Evolutionary conservation across 2,797 vertebrate genomes (phyloP).

Genomic region (Euthynnus affinis): DNA sequence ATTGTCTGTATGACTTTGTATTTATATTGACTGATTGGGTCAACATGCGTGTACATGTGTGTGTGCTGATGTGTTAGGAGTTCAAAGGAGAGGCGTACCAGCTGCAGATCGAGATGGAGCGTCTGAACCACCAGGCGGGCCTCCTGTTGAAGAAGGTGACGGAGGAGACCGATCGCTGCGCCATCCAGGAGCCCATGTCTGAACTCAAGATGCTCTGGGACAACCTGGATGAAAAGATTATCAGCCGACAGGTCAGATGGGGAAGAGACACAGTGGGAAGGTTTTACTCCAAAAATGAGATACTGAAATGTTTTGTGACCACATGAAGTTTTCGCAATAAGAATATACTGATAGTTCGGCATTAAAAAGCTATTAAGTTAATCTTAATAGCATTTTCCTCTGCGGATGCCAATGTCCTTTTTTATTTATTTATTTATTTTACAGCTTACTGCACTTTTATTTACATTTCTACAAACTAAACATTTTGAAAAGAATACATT

Average conservation of each 20-base stretch:
- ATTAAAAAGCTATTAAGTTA: too few relatives aligned
- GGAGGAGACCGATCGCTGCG: slow-evolving; percentile 90
- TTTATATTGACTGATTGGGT: slow-evolving; percentile 58
- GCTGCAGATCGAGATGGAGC: slow-evolving; percentile 99
- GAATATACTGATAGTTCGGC: background rate
- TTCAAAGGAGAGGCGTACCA: slow-evolving; percentile 97
- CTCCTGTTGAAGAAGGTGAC: slow-evolving; percentile 94
- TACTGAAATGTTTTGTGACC: too few relatives aligned
- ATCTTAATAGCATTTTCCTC: too few relatives aligned
- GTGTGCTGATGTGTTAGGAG: slow-evolving; percentile 83
- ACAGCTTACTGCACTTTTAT: too few relatives aligned
- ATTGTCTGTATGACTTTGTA: slow-evolving; percentile 49
- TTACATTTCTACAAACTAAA: too few relatives aligned
- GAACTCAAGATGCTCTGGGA: slow-evolving; percentile 95
- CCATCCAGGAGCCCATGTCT: slow-evolving; percentile 94
- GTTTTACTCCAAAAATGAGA: background rate
- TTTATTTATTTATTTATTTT: too few relatives aligned
- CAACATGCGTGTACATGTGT: slow-evolving; percentile 5
- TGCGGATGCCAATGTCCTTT: too few relatives aligned
- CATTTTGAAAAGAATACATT: too few relatives aligned
- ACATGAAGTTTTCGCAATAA: too few relatives aligned
- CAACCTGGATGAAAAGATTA: slow-evolving; percentile 93
- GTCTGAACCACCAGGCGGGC: slow-evolving; percentile 94
- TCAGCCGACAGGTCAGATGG: slow-evolving; percentile 92
- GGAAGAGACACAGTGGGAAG: background rate